Conservation (phyloP, 1,140 invertebrate species). For the Drosophila lacteicornis region DNA sequence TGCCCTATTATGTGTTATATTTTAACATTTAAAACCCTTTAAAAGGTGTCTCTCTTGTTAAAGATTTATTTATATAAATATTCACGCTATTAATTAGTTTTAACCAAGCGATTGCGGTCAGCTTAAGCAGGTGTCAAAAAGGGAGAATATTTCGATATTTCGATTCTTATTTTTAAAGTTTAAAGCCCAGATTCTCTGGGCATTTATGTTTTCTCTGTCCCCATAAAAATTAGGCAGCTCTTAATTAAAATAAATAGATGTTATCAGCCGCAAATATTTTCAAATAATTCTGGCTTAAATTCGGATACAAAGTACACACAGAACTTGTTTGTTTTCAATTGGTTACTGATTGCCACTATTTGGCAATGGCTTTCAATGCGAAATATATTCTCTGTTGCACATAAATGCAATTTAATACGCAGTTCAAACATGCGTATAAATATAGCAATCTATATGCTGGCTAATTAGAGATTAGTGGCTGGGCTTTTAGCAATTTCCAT, state of each 20-base stretch:
- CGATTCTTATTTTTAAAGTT: neutral
- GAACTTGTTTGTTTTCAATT: slow-evolving; percentile 8
- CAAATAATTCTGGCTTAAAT: neutral
- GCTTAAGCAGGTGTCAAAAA: neutral
- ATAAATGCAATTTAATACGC: slow-evolving; percentile 9
- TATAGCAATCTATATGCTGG: slow-evolving; percentile 1
- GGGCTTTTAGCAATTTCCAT: slow-evolving; percentile 6
- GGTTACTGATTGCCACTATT: neutral
- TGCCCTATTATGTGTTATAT: slow-evolving; percentile 3
- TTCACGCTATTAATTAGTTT: neutral
- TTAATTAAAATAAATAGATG: slow-evolving; percentile 24
- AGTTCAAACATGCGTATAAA: neutral
- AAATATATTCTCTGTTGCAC: neutral
- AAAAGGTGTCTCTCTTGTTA: neutral
- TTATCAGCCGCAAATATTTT: neutral
- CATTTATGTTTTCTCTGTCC: neutral
- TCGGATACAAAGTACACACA: neutral
- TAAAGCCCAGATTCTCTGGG: too few relatives aligned
- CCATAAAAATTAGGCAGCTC: neutral
- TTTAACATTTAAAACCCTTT: neutral
- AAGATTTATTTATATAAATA: neutral
- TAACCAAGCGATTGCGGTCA: neutral
- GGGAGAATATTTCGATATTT: too few relatives aligned
- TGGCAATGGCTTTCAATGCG: neutral
- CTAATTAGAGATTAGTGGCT: slow-evolving; percentile 18